Evolutionary conservation across 2,797 vertebrate genomes (phyloP), one percentile per base, ranked within the genome.

Genomic region (Cottoperca gobio): DNA sequence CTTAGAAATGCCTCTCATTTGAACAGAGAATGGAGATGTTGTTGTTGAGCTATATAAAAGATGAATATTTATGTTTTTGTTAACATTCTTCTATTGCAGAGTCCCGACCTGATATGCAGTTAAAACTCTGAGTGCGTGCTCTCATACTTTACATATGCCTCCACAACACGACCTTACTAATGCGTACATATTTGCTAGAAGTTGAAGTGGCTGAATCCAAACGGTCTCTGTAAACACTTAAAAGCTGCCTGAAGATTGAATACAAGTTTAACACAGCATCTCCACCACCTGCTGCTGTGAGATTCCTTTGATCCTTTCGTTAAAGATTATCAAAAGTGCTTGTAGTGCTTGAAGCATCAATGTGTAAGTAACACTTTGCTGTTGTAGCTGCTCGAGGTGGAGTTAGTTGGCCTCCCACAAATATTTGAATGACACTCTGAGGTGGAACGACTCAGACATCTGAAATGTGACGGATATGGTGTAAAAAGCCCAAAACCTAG

Each of bases 271-370:
- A 31, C 6, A 33, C 31, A 8, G 31, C 31, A 33, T 33, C 31
- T 33, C 31, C 31, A 33, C 31, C 31, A 31, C 57, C 46, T 52
- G 46, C 55, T 50, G 46, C 55, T 31, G 17, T 70, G 31, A 60
- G 45, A 50, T 8, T 21, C 23, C n/a, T n/a, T 31, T 31, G 4
- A 33, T 7, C 7, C 4, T 26, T 33, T 31, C 6, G 31, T 33
- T 33, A 33, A 33, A 33, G 31, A 33, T n/a, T n/a, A 33, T 33
- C 7, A 33, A 33, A 33, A 1, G 8, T 33, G 33, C 33, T 33
- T 33, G 33, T 31, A 7, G 31, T 31, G 33, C 45, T n/a, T 48
- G 6, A 48, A 48, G 45, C 39, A 28, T 42, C 16, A 42, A 11
- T 31, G 6, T 61, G 33, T 39, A 0, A 13, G 21, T 0, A 19